Evolutionary conservation across 2,113 vertebrate species (phyloP).

Genomic region (Myotis davidii): DNA sequence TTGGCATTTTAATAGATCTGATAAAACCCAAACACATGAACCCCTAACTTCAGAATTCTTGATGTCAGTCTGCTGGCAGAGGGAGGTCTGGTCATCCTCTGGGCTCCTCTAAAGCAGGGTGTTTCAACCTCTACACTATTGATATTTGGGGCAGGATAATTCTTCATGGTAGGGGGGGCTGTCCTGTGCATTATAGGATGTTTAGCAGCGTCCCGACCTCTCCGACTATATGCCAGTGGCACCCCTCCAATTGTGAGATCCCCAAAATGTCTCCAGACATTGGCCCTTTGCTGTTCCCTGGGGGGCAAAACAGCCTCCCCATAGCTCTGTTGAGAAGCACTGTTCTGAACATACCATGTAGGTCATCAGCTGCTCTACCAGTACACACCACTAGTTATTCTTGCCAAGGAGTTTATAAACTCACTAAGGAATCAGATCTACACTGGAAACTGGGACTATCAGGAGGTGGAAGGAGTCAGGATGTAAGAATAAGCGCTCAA

Average conservation of each 20-base stretch:
- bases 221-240: background rate
- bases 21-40: background rate
- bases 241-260: background rate
- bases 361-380: background rate
- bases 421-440: constrained; percentile 16
- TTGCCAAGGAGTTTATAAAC: background rate
- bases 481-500: background rate
- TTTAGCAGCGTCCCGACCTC: background rate
- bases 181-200: background rate
- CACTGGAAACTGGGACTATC: background rate
- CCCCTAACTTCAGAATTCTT: background rate
- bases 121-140: background rate
- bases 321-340: background rate
- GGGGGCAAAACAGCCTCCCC: background rate
- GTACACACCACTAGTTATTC: background rate
- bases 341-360: background rate
- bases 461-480: background rate
- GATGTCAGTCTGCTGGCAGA: background rate
- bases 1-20: background rate
- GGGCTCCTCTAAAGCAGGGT: background rate
- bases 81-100: background rate
- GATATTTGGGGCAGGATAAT: background rate
- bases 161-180: background rate
- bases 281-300: background rate
- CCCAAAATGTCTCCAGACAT: background rate